Evolutionary conservation across 2,797 vertebrate species (phyloP).

Genomic region (Podarcis siculus): DNA sequence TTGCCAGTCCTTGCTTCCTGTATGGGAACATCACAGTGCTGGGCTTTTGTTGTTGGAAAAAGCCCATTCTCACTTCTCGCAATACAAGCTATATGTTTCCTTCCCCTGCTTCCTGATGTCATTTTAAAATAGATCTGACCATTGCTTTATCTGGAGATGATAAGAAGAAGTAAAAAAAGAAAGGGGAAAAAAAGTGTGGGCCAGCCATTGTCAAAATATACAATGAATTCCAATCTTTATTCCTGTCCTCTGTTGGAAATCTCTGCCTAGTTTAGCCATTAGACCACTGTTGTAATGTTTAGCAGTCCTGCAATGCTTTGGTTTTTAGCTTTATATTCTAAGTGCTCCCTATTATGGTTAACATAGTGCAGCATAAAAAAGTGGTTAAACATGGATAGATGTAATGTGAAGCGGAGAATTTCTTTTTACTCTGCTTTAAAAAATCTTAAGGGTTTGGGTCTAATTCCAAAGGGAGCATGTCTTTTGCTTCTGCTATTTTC

Average conservation of each 20-base stretch:
- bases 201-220: background rate
- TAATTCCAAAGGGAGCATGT: background rate
- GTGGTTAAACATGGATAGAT: background rate
- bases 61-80: background rate
- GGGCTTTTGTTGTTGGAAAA: background rate
- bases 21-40: background rate
- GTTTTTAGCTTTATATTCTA: background rate
- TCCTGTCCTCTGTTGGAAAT: background rate
- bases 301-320: background rate
- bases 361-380: background rate
- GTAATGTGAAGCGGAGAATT: background rate
- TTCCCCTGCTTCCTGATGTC: constrained; percentile 8
- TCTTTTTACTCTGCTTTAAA: constrained; percentile 11
- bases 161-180: background rate
- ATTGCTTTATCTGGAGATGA: constrained; percentile 29
- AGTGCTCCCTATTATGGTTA: background rate
- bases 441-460: background rate
- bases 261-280: background rate
- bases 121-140: constrained; percentile 43
- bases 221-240: background rate
- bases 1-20: constrained; percentile 23
- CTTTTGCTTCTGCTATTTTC: constrained; percentile 15
- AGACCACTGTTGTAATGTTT: background rate
- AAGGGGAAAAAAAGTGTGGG: background rate
- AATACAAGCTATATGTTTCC: constrained; percentile 19